phyloP scores from a whole-genome alignment of 2,797 vertebrate genomes.

The Limnodromus scolopaceus region DNA sequence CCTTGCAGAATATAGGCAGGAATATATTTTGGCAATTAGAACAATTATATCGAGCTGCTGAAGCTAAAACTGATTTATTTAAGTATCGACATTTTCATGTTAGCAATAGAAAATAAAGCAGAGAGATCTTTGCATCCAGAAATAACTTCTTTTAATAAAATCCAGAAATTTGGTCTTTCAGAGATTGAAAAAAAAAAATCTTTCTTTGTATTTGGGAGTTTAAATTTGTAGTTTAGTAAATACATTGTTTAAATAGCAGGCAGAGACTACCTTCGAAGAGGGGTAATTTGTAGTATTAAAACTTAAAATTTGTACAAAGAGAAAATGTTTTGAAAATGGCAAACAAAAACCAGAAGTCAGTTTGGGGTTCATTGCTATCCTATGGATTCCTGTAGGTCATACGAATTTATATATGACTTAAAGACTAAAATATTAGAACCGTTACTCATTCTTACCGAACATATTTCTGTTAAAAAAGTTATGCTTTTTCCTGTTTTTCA shows the following conservation, averaged over 20 bases:
- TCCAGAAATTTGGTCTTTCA: background rate
- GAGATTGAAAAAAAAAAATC: conserved; percentile 7
- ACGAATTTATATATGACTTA: background rate
- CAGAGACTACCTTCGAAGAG: background rate
- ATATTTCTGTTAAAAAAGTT: conserved; percentile 21
- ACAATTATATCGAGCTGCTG: background rate
- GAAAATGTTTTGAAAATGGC: conserved; percentile 36
- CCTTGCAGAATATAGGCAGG: background rate
- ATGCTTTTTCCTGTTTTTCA: background rate
- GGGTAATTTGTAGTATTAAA: background rate
- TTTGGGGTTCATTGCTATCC: conserved; percentile 3
- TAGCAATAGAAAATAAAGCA: conserved; percentile 4
- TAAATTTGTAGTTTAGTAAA: background rate
- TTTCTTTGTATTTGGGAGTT: background rate
- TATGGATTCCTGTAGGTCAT: background rate
- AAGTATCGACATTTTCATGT: background rate
- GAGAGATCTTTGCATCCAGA: background rate
- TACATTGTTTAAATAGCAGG: conserved; percentile 19
- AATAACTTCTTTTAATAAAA: background rate
- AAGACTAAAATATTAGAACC: conserved; percentile 5
- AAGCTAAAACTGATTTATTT: conserved; percentile 10
- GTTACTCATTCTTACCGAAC: background rate
- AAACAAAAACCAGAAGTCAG: conserved; percentile 31
- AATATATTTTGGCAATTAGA: conserved; percentile 8
- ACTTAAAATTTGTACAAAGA: conserved; percentile 9